Evolutionary conservation across 1,140 invertebrate genomes (phyloP), one percentile per base, ranked within the genome.

Genomic region (Pseudomyrmex concolor): DNA sequence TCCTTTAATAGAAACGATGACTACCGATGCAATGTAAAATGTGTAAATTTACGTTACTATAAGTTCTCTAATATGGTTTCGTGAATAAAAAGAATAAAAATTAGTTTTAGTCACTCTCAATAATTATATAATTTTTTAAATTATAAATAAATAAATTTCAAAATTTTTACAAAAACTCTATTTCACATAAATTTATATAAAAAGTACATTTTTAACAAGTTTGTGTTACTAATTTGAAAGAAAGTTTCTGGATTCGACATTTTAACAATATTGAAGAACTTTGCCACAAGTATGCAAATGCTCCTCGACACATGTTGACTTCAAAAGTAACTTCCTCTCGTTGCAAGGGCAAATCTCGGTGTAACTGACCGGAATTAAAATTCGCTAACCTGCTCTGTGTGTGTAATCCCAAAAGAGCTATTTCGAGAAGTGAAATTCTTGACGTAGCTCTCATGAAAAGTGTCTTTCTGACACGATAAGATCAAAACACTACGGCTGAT

Each of bases 351-450:
- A 80, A 70, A 80, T 12, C 74, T 68, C 64, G 19, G 10, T 50
- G 66, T 70, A 71, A 80, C 66, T 48, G n/a, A 71, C 43, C 43
- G 51, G 66, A 80, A 80, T 80, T 80, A 80, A 80, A 80, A 80
- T 71, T 71, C 76, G 76, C 66, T 59, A 80, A 71, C 54, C n/a
- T 43, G 43, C 34, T 34, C 0, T 34, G 34, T 34, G 34, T 34
- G 34, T 34, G 34, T 15, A 34, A 59, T 80, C 76, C 54, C 66
- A 55, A 71, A 34, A 71, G 45, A 66, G 15, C 22, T 17, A 54
- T 55, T 60, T 45, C 19, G n/a, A 12, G 73, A 76, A 76, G 73
- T 25, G 66, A 71, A 80, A 80, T 70, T 80, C 66, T 80, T 80
- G 7, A 80, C 43, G 54, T 22, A 19, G 22, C 4, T 78, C 34